phyloP scores from a whole-genome alignment of 2,797 vertebrate genomes.

The Miichthys miiuy region DNA sequence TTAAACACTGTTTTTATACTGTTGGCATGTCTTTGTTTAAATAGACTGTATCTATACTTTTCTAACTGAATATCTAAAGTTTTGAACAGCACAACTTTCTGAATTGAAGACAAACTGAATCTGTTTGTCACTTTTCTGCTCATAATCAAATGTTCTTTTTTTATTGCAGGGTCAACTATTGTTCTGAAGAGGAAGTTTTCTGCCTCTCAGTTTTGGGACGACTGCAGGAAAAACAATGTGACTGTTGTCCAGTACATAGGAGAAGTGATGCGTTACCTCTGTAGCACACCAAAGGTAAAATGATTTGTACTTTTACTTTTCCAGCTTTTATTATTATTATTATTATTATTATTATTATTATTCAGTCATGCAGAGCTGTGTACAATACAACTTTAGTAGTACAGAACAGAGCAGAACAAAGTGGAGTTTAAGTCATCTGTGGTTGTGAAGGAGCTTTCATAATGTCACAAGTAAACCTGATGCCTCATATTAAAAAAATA shows the following conservation, averaged over 20 bases:
- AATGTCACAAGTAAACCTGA: not conserved
- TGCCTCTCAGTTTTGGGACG: slow-evolving; percentile 92
- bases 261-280: slow-evolving; percentile 92
- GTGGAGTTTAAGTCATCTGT: not conserved
- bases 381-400: too few species aligned
- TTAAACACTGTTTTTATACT: not conserved
- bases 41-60: not conserved
- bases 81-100: not conserved
- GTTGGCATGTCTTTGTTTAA: not conserved
- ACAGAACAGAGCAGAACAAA: not conserved
- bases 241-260: slow-evolving; percentile 93
- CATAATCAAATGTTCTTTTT: not conserved
- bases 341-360: too few species aligned
- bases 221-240: slow-evolving; percentile 90
- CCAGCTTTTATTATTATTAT: not conserved
- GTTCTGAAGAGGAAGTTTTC: slow-evolving; percentile 90
- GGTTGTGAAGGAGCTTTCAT: not conserved
- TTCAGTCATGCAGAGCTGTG: not conserved
- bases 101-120: not conserved
- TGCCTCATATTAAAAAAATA: not conserved
- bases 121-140: not conserved
- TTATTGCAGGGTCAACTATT: slow-evolving; percentile 82
- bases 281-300: slow-evolving; percentile 85
- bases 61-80: not conserved
- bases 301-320: not conserved